These are phyloP conservation scores for Colletes latitarsis DNA, from an alignment of 1,140 invertebrate species.

Conservation along the genomic window DNA sequence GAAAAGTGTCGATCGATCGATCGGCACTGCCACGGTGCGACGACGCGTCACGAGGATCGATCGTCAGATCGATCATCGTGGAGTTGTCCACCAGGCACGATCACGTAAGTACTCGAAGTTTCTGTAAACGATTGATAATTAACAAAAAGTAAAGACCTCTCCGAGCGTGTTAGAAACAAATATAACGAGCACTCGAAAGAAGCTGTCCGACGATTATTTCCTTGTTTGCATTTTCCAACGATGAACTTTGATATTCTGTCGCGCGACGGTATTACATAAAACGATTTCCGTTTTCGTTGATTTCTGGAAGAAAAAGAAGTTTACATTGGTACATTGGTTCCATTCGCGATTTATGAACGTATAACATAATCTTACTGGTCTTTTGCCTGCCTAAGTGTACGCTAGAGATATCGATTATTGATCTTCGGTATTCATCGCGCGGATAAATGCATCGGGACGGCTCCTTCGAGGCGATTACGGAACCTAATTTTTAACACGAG, in stretches of 20 bases:
- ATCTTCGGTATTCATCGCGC: conserved; percentile 12
- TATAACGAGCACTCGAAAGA: conserved; percentile 49
- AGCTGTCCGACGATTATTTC: conserved; percentile 38
- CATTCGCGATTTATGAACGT: not conserved
- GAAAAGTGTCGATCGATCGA: conserved; percentile 52
- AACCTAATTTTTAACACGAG: conserved; percentile 44
- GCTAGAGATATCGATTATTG: conserved; percentile 26
- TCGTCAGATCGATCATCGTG: conserved; percentile 43
- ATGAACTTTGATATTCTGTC: not conserved
- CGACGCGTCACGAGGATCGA: conserved; percentile 49
- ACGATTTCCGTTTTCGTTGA: not conserved
- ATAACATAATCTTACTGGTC: conserved; percentile 14
- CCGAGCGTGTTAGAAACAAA: conserved; percentile 54
- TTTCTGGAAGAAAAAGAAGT: not conserved
- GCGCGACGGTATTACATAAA: not conserved
- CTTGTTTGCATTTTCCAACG: not conserved
- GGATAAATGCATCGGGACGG: conserved; percentile 43
- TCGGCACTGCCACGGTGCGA: conserved; percentile 21
- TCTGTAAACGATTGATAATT: conserved; percentile 53
- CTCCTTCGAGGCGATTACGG: conserved; percentile 46
- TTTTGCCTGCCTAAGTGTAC: conserved; percentile 22
- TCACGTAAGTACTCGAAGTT: conserved; percentile 60
- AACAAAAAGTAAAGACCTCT: conserved; percentile 46
- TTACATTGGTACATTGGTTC: not conserved
- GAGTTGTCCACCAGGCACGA: conserved; percentile 31